Evolutionary conservation across 2,888 invertebrate species (phyloP), one percentile per base, ranked within the genome.

Genomic region (Nudaria mundana): DNA sequence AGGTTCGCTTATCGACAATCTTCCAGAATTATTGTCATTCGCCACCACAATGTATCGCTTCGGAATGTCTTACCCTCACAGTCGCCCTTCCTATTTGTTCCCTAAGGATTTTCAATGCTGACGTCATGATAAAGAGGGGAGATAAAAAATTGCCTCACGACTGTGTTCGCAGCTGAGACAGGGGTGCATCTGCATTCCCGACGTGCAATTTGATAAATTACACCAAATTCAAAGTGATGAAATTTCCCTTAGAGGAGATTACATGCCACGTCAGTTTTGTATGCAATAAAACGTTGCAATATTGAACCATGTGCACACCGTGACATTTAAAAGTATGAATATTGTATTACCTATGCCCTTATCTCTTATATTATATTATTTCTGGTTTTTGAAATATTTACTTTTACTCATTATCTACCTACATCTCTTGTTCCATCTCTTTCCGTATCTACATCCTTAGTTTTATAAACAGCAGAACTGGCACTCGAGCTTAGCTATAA

Each of bases 181-280:
- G 63, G 71, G 62, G 51, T 78, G 80, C 84, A 82, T 80, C 80
- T 84, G 85, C 82, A 82, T 71, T 71, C 60, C 56, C 63, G 53
- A 48, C 55, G 52, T 59, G 70, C 77, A 77, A 81, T 83, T 84
- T 84, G 78, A 83, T 84, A 82, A 85, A 86, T 86, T 84, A 83
- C 77, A 73, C 77, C 65, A 58, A 76, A 80, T 78, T 68, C 71
- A 64, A 68, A 64, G 65, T 76, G 76, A 81, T 76, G 76, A 77
- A 77, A 81, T 74, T 73, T 56, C 72, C 66, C 66, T 65, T 56
- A 58, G 54, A 67, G 57, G 52, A 71, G 69, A 76, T 76, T 73
- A 71, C 69, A 55, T 44, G 44, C 62, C 48, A 26, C 44, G 40
- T 33, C 49, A 46, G 41, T 56, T 53, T 58, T 48, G 44, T 44